Percentiles rank a stretch among this genome's conserved stretches.
Evolutionary conservation across 2,888 invertebrate species (phyloP).

Genomic region (Proisotoma minuta): DNA sequence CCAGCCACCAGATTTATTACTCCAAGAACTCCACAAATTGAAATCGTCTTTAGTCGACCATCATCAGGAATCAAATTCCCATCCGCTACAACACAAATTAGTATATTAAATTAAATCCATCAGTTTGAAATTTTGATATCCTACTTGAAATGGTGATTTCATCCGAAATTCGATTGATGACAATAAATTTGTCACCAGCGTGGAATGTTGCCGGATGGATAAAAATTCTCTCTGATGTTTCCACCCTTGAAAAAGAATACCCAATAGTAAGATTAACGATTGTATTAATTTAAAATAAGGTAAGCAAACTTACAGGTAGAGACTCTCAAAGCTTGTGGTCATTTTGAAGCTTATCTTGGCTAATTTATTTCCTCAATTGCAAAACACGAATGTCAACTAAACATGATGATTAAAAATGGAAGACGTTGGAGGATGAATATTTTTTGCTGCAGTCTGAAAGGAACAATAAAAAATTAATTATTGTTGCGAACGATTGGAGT

Average conservation of each 20-base stretch:
- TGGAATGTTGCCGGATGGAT: conserved; percentile 67
- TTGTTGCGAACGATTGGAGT: too few species aligned
- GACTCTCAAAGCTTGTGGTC: not conserved
- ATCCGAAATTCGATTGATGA: conserved; percentile 77
- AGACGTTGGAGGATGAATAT: too few species aligned
- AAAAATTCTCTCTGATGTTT: conserved; percentile 83
- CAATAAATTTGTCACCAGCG: conserved; percentile 67
- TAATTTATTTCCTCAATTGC: too few species aligned
- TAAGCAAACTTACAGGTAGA: conserved; percentile 18
- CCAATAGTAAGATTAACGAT: too few species aligned
- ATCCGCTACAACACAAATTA: conserved; percentile 52
- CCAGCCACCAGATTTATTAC: conserved; percentile 78
- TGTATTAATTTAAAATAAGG: too few species aligned
- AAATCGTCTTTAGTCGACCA: conserved; percentile 54
- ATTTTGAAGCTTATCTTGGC: too few species aligned
- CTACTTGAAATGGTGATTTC: conserved; percentile 67
- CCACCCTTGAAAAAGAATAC: conserved; percentile 60
- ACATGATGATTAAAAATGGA: too few species aligned
- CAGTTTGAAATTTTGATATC: not conserved
- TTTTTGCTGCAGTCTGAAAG: too few species aligned
- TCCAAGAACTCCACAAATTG: conserved; percentile 83
- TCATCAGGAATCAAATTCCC: conserved; percentile 62
- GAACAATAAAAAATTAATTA: too few species aligned
- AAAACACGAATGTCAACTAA: too few species aligned
- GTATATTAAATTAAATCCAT: conserved; percentile 19